Evolutionary conservation across 2,113 vertebrate genomes (phyloP).

Genomic region (Caracal caracal): DNA sequence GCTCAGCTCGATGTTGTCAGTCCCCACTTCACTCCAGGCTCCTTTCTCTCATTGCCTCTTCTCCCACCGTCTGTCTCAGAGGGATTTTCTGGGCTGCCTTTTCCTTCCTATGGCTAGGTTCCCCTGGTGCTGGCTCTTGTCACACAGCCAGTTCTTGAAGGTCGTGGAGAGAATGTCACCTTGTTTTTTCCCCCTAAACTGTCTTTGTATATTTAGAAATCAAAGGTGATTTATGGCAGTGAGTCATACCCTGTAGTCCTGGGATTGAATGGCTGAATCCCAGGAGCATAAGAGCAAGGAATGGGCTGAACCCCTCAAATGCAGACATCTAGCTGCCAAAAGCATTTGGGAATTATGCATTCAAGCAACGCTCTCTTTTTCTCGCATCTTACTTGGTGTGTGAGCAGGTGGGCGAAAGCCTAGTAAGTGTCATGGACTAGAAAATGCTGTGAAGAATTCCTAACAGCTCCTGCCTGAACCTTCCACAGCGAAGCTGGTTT

Average conservation of each 20-base stretch:
- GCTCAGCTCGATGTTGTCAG: slow-evolving; percentile 46
- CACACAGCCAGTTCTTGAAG: slow-evolving; percentile 72
- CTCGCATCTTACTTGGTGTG: slow-evolving; percentile 25
- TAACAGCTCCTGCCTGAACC: slow-evolving; percentile 47
- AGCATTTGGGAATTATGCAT: slow-evolving; percentile 50
- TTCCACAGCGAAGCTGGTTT: slow-evolving; percentile 60
- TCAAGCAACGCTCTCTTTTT: slow-evolving; percentile 52
- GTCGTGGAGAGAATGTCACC: slow-evolving; percentile 70
- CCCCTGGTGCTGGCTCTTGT: slow-evolving; percentile 64
- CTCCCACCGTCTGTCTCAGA: slow-evolving; percentile 61
- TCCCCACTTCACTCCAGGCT: neutral
- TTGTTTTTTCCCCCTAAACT: neutral
- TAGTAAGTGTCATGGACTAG: slow-evolving; percentile 77
- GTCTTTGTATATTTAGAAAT: slow-evolving; percentile 61
- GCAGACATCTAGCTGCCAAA: slow-evolving; percentile 29
- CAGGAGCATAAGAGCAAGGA: slow-evolving; percentile 42
- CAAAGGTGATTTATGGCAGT: neutral
- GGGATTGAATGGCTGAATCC: slow-evolving; percentile 32
- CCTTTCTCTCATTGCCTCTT: slow-evolving; percentile 62
- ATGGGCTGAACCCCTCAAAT: neutral
- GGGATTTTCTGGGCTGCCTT: slow-evolving; percentile 69
- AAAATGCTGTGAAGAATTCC: slow-evolving; percentile 74
- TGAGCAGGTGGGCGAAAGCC: slow-evolving; percentile 72
- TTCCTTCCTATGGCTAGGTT: slow-evolving; percentile 68
- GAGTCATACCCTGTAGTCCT: slow-evolving; percentile 11